Evolutionary conservation across 2,113 vertebrate genomes (phyloP).

Genomic region (Phyllostomus hastatus): DNA sequence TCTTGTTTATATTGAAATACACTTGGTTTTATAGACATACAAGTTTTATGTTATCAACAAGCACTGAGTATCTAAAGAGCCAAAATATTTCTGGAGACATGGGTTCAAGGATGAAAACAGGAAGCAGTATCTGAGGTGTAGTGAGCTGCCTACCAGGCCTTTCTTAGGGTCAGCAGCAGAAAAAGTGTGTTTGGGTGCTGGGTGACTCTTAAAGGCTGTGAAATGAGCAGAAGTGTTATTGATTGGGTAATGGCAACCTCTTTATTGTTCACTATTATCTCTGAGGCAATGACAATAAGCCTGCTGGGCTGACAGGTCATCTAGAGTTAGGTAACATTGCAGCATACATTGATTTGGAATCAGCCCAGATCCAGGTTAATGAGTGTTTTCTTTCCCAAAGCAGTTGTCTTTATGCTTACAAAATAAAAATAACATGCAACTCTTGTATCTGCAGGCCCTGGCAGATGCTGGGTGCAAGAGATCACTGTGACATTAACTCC

Average conservation of each 20-base stretch:
- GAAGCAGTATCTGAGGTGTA: fast-evolving
- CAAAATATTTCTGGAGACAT: background rate
- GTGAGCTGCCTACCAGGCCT: background rate
- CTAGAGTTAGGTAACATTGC: background rate
- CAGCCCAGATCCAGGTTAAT: background rate
- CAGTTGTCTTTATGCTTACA: background rate
- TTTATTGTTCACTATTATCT: background rate
- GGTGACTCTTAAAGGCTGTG: no score
- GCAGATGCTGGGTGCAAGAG: background rate
- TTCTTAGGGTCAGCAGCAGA: background rate
- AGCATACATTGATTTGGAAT: background rate
- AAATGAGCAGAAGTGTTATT: fast-evolving
- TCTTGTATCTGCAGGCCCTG: background rate
- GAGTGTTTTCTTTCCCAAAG: conserved; percentile 6
- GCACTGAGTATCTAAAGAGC: background rate
- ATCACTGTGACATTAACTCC: background rate
- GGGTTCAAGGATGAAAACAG: background rate
- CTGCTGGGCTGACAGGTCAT: background rate
- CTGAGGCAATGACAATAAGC: background rate
- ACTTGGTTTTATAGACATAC: background rate
- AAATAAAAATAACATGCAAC: background rate
- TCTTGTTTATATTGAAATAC: background rate
- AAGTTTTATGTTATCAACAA: background rate
- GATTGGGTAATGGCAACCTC: background rate
- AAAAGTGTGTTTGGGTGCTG: background rate